These are phyloP conservation scores for Drosophila navojoa DNA, from an alignment of 1,140 invertebrate genomes.

Conservation along the genomic window DNA sequence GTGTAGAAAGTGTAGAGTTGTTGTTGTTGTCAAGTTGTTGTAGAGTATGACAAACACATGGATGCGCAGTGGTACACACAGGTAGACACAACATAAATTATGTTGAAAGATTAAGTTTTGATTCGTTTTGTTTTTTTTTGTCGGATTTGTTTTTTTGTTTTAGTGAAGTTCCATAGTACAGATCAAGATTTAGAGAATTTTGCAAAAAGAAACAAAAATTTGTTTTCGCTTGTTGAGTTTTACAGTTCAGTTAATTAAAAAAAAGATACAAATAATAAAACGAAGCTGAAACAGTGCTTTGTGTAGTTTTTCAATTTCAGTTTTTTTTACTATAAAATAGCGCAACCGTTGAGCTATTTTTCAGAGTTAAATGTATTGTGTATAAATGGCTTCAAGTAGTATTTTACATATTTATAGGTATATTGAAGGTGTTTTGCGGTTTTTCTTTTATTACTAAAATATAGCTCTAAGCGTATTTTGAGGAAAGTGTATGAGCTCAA, in stretches of 20 bases:
- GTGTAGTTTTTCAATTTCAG: constrained; percentile 3
- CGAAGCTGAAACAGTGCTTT: constrained; percentile 58
- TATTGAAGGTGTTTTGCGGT: neutral
- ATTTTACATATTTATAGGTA: neutral
- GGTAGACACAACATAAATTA: constrained; percentile 36
- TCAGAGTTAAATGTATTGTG: neutral
- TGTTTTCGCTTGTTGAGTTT: constrained; percentile 72
- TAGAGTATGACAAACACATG: constrained; percentile 70
- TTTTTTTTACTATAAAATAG: neutral
- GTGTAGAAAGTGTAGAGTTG: constrained; percentile 52
- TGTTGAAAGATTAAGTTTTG: constrained; percentile 24
- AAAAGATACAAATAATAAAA: constrained; percentile 43
- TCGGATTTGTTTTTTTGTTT: constrained; percentile 26
- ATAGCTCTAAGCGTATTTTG: neutral
- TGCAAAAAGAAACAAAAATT: constrained; percentile 75
- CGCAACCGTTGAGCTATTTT: neutral
- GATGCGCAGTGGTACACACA: constrained; percentile 43
- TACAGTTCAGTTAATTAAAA: constrained; percentile 50
- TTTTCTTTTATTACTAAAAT: neutral
- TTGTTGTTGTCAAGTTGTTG: constrained; percentile 50
- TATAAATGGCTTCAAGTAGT: neutral
- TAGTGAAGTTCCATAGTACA: constrained; percentile 30
- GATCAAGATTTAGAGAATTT: constrained; percentile 42
- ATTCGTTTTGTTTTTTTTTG: constrained; percentile 32
- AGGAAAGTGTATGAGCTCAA: constrained; percentile 1